Evolutionary conservation across 2,888 invertebrate genomes (phyloP).

Genomic region (Norana najaformis): DNA sequence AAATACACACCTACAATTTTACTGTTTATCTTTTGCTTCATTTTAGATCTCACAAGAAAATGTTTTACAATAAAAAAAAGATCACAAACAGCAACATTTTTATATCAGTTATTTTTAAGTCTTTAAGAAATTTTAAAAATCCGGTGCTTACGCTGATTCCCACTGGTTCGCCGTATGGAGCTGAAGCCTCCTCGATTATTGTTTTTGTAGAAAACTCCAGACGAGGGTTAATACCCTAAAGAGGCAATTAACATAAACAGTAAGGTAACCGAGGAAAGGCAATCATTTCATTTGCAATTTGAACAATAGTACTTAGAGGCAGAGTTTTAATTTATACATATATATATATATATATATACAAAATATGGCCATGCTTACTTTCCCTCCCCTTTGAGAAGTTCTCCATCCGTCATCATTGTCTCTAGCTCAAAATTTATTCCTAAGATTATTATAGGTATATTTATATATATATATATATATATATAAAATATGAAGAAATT

Average conservation of each 20-base stretch:
- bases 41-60: no score
- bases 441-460: no score
- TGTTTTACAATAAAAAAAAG: background rate
- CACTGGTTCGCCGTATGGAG: background rate
- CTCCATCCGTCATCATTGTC: no score
- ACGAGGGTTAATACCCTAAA: conserved; percentile 61
- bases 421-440: no score
- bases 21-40: no score
- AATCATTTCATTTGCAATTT: background rate
- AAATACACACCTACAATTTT: no score
- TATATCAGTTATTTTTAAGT: background rate
- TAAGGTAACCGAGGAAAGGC: background rate
- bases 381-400: no score
- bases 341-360: no score
- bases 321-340: no score
- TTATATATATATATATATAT: no score
- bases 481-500: no score
- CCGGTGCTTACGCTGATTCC: background rate
- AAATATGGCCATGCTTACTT: no score
- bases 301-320: background rate
- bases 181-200: conserved; percentile 51
- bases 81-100: background rate
- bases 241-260: background rate
- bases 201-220: conserved; percentile 59
- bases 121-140: background rate